Evolutionary conservation across 2,113 vertebrate genomes (phyloP), one percentile per base, ranked within the genome.

Genomic region (Monarcha castaneiventris): DNA sequence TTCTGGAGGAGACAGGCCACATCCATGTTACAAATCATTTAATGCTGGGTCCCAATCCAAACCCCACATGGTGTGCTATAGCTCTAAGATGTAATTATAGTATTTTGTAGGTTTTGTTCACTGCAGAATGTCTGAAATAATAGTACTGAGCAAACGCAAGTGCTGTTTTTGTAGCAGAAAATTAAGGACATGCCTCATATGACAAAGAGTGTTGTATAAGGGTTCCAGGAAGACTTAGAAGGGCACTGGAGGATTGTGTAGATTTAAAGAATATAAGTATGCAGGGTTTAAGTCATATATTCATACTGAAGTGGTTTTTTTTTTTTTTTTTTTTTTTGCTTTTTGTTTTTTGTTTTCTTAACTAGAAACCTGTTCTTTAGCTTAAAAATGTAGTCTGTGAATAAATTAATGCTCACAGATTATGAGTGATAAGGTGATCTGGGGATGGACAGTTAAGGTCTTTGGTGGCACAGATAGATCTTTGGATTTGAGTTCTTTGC

Each of bases 21-120:
- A 20, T 44, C 19, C 8, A 6, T 41, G 8, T 43, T 61, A 39
- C 13, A 66, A 55, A 80, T 27, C 4, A 14, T 84, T 72, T 84
- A 14, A 52, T 7, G 3, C 7, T 37, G 51, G 5, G 17, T 52
- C 9, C 10, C 26, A 11, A 11, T 63, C 11, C 6, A 77, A 91
- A 33, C 4, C 26, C 11, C 11, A 25, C 1, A 1, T 19, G 16
- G 7, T 33, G 4, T 52, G 16, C 14, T 66, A 11, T 4, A 62
- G 21, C 14, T 74, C 25, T 69, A 11, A 81, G 16, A 39, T 48
- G 9, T 16, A 46, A 66, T 44, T 44, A 19, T 6, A 69, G 30
- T 22, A 20, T 56, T 56, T 84, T 37, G 9, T 5, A 13, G 17
- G 2, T 54, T 92, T 66, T 12, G 54, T 81, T 69, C 41, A 61